Percentiles rank a stretch among this genome's conserved stretches.
Conservation (phyloP, 2,797 vertebrate genomes). For the Lycodopsis pacificus region DNA sequence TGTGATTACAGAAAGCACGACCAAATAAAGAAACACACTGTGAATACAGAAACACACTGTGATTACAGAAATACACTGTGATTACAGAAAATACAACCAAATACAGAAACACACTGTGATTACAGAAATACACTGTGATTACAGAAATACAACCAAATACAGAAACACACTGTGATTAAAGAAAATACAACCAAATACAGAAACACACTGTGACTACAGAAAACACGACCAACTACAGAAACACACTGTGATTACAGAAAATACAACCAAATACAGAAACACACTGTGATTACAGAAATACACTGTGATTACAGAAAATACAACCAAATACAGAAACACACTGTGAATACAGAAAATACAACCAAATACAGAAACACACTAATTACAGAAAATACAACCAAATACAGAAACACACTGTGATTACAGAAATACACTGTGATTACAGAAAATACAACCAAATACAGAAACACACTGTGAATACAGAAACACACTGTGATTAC, state of each 20-base stretch:
- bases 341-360: background rate
- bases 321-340: background rate
- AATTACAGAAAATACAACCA: background rate
- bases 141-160: no score
- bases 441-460: background rate
- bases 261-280: background rate
- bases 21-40: no score
- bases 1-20: no score
- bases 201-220: background rate
- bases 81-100: background rate
- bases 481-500: no score
- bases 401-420: background rate
- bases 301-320: no score
- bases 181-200: background rate
- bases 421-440: no score
- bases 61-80: background rate
- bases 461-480: background rate
- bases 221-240: background rate
- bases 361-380: background rate
- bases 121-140: no score
- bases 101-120: no score
- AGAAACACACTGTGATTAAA: background rate
- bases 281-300: background rate
- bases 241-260: background rate
- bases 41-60: background rate